Conservation (phyloP, 1,140 invertebrate genomes). For the Camponotus pennsylvanicus region DNA sequence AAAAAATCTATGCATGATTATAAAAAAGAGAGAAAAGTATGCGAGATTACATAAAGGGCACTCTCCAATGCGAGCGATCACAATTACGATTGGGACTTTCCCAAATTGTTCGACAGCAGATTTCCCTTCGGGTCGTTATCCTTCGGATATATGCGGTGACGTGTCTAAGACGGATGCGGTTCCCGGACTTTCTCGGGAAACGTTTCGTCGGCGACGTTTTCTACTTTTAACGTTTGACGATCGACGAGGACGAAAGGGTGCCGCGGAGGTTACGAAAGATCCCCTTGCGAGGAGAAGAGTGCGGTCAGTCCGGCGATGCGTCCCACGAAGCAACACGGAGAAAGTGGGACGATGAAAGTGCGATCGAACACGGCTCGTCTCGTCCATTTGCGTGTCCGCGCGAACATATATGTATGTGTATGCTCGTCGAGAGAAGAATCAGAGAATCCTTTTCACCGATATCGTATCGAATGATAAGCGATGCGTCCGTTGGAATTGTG, state of each 20-base stretch:
- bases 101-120: conserved; percentile 13
- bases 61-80: neutral
- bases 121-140: conserved; percentile 32
- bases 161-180: conserved; percentile 23
- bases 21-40: conserved; percentile 11
- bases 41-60: neutral
- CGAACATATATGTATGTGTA: neutral
- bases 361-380: conserved; percentile 77
- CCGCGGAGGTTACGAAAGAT: conserved; percentile 2
- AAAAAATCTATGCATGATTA: too few species aligned
- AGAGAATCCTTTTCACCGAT: conserved; percentile 32
- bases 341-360: conserved; percentile 86
- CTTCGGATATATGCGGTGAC: neutral
- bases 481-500: neutral
- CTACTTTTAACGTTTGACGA: conserved; percentile 3
- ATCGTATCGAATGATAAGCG: conserved; percentile 11
- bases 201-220: conserved; percentile 25
- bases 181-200: conserved; percentile 34
- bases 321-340: conserved; percentile 74
- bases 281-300: conserved; percentile 1
- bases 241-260: neutral
- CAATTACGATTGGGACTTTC: conserved; percentile 28
- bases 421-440: conserved; percentile 39
- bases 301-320: conserved; percentile 65
- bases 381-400: conserved; percentile 38